These are phyloP conservation scores for Pterocles gutturalis DNA, from an alignment of 2,113 vertebrate species.

Conservation along the genomic window DNA sequence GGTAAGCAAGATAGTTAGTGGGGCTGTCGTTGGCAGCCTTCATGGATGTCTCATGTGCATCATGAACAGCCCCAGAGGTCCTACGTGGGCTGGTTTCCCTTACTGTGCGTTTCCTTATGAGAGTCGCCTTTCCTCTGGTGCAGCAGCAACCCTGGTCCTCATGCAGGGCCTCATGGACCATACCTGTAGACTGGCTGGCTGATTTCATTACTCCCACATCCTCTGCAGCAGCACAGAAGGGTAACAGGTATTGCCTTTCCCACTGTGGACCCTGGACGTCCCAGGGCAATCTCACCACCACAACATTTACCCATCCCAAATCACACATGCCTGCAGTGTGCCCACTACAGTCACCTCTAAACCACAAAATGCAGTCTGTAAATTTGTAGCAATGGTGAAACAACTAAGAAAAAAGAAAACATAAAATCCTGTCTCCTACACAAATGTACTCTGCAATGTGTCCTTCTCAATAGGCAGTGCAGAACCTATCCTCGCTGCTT, in stretches of 20 bases:
- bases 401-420: neutral
- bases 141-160: neutral
- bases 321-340: neutral
- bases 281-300: neutral
- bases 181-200: neutral
- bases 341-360: neutral
- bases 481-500: neutral
- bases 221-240: neutral
- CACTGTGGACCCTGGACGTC: neutral
- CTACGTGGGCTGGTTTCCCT: neutral
- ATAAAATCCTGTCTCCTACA: neutral
- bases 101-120: neutral
- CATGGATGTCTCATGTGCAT: accelerated
- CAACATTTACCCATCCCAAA: neutral
- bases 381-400: neutral
- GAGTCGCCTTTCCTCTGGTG: neutral
- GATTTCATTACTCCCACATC: neutral
- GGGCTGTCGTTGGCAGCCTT: neutral
- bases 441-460: neutral
- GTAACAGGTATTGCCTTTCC: neutral
- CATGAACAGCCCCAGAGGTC: neutral
- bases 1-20: neutral
- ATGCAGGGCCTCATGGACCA: neutral
- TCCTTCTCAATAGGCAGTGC: neutral
- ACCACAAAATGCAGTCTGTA: neutral